Percentiles rank a stretch among this genome's conserved stretches.
Evolutionary conservation across 2,113 vertebrate genomes (phyloP).

Genomic region (Azemiops feae): DNA sequence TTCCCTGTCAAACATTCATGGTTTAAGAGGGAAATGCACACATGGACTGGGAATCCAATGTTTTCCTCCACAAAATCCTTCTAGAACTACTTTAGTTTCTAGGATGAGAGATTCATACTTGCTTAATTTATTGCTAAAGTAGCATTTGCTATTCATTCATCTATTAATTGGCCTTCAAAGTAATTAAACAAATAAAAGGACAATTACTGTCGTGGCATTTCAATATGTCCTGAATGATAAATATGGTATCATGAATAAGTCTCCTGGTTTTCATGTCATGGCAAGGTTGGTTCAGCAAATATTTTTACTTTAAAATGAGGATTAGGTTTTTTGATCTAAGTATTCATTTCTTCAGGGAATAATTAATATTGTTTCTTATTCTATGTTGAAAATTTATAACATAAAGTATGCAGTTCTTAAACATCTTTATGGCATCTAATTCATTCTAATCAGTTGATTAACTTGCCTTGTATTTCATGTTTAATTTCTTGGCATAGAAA

Average conservation of each 20-base stretch:
- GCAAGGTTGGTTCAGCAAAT: slow-evolving; percentile 48
- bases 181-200: neutral
- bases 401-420: slow-evolving; percentile 17
- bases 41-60: neutral
- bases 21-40: neutral
- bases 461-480: neutral
- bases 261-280: slow-evolving; percentile 40
- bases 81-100: neutral
- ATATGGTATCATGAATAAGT: slow-evolving; percentile 47
- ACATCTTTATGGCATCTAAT: neutral
- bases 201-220: neutral
- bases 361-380: slow-evolving; percentile 30
- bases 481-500: neutral
- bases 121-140: slow-evolving; percentile 8
- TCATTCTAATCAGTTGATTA: slow-evolving; percentile 6
- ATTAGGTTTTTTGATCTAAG: slow-evolving; percentile 36
- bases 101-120: neutral
- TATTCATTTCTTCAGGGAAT: slow-evolving; percentile 34
- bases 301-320: slow-evolving; percentile 42
- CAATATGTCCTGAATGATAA: slow-evolving; percentile 24
- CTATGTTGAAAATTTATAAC: neutral
- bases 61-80: neutral
- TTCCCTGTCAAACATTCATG: neutral
- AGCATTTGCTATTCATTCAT: neutral
- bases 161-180: neutral